phyloP scores from a whole-genome alignment of 2,888 invertebrate species.

The Acanthoscelides obtectus region DNA sequence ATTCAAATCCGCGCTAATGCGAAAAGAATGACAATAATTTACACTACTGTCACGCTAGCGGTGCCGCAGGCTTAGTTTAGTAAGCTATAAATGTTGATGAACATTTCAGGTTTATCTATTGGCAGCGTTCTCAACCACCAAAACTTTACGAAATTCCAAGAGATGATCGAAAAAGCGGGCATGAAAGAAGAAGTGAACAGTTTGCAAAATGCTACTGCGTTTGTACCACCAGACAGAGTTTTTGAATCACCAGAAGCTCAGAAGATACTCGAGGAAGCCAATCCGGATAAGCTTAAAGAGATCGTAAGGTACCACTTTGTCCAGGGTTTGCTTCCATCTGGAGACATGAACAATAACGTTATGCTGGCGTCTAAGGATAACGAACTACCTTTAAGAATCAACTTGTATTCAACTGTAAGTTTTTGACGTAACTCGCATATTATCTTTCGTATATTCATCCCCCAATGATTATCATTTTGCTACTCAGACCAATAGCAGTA shows the following conservation, averaged over 20 bases:
- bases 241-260: conserved; percentile 49
- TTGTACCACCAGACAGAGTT: conserved; percentile 62
- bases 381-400: conserved; percentile 52
- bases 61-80: too few species aligned
- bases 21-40: too few species aligned
- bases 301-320: conserved; percentile 61
- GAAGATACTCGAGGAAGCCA: conserved; percentile 42
- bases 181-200: conserved; percentile 54
- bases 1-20: too few species aligned
- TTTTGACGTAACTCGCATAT: too few species aligned
- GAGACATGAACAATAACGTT: conserved; percentile 54
- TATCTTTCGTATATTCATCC: too few species aligned
- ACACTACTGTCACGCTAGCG: too few species aligned
- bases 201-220: conserved; percentile 57
- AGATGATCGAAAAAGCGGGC: conserved; percentile 53
- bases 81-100: too few species aligned
- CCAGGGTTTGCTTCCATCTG: conserved; percentile 53
- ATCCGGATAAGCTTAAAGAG: conserved; percentile 51
- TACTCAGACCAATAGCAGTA: too few species aligned
- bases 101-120: conserved; percentile 40
- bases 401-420: conserved; percentile 57
- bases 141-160: conserved; percentile 58
- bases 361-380: conserved; percentile 48
- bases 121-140: conserved; percentile 52
- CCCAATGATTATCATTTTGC: too few species aligned